phyloP scores from a whole-genome alignment of 2,797 vertebrate genomes.

The Xenentodon cancila region DNA sequence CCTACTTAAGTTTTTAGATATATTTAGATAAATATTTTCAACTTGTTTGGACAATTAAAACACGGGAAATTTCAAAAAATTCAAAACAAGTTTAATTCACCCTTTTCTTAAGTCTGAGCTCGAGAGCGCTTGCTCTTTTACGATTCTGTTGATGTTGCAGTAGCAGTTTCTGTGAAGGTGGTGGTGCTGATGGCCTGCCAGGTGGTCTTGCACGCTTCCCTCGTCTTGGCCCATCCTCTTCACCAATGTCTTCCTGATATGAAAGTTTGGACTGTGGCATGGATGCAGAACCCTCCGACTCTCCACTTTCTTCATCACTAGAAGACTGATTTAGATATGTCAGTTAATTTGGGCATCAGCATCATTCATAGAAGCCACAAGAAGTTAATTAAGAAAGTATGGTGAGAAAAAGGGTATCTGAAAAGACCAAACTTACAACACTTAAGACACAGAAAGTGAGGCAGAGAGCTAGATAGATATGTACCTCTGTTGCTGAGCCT shows the following conservation, averaged over 20 bases:
- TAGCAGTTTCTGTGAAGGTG: slow-evolving; percentile 83
- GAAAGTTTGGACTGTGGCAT: slow-evolving; percentile 70
- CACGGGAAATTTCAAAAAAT: background rate
- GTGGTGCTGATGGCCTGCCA: slow-evolving; percentile 73
- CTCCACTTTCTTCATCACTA: slow-evolving; percentile 75
- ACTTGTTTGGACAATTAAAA: background rate
- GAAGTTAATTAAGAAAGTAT: background rate
- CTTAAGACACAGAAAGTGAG: background rate
- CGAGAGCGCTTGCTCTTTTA: slow-evolving; percentile 81
- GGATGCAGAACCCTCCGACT: slow-evolving; percentile 64
- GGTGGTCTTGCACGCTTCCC: slow-evolving; percentile 39
- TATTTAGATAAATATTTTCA: background rate
- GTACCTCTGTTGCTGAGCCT: slow-evolving; percentile 85
- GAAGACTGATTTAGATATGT: slow-evolving; percentile 66
- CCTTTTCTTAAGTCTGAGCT: slow-evolving; percentile 81
- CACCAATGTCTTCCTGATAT: slow-evolving; percentile 75
- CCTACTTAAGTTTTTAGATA: background rate
- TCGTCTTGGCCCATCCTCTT: slow-evolving; percentile 44
- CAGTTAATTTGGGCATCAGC: slow-evolving; percentile 6
- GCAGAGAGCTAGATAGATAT: background rate
- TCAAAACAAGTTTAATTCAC: slow-evolving; percentile 52
- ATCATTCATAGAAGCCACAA: background rate
- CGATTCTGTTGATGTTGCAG: slow-evolving; percentile 84
- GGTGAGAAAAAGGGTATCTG: background rate
- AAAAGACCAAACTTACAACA: background rate